phyloP scores from a whole-genome alignment of 2,113 vertebrate species.

The Poecilia latipinna region DNA sequence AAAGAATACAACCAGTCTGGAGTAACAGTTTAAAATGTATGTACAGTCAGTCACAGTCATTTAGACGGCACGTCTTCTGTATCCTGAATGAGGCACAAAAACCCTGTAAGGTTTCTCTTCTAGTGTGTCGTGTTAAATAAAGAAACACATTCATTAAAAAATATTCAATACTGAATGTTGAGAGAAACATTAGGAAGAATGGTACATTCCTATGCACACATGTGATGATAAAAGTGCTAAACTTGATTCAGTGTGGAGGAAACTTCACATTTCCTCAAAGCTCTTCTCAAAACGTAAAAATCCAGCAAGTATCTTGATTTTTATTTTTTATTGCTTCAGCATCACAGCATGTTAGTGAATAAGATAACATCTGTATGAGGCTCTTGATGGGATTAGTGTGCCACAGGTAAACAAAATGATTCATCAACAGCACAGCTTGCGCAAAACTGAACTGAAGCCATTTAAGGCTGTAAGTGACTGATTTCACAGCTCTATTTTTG shows the following conservation, averaged over 20 bases:
- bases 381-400: constrained; percentile 22
- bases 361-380: constrained; percentile 1
- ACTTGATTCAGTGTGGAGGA: constrained; percentile 40
- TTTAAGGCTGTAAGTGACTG: constrained; percentile 22
- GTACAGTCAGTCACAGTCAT: constrained; percentile 61
- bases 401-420: constrained; percentile 11
- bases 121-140: constrained; percentile 46
- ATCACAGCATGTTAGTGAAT: constrained; percentile 15
- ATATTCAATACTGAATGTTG: constrained; percentile 66
- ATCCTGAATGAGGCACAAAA: constrained; percentile 44
- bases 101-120: constrained; percentile 36
- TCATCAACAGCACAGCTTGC: constrained; percentile 13
- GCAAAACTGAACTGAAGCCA: constrained; percentile 2
- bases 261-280: background rate
- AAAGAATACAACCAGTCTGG: constrained; percentile 38
- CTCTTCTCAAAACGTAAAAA: background rate
- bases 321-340: background rate
- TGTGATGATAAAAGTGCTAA: constrained; percentile 56
- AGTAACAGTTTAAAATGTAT: constrained; percentile 58
- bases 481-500: constrained; percentile 53
- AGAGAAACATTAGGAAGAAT: constrained; percentile 17
- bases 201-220: constrained; percentile 18
- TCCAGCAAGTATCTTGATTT: constrained; percentile 6
- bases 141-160: constrained; percentile 38
- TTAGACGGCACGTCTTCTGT: constrained; percentile 8